phyloP scores from a whole-genome alignment of 2,797 vertebrate species.

The Clamator glandarius region DNA sequence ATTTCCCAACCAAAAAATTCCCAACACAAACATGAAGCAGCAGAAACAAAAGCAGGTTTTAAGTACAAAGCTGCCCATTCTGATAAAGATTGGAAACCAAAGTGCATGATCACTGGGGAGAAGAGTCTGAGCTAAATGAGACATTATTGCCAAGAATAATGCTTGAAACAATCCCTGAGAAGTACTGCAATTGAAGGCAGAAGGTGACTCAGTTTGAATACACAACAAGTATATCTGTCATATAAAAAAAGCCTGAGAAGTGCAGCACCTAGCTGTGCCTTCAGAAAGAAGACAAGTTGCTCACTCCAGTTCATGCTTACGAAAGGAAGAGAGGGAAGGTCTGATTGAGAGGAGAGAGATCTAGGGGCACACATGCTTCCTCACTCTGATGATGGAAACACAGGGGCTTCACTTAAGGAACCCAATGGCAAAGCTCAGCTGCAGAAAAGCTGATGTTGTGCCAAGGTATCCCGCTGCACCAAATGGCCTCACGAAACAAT shows the following conservation, averaged over 20 bases:
- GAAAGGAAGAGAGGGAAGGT: not conserved
- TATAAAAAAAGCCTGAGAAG: not conserved
- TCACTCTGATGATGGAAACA: rapidly evolving
- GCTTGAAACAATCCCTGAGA: rapidly evolving
- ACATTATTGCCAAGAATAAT: not conserved
- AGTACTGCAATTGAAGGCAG: not conserved
- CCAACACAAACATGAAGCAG: not conserved
- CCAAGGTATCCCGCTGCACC: not conserved
- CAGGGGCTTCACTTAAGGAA: not conserved
- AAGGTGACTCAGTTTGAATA: not conserved
- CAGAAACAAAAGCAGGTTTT: not conserved
- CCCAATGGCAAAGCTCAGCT: rapidly evolving
- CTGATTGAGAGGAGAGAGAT: not conserved
- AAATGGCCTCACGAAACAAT: not conserved
- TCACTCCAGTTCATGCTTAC: rapidly evolving
- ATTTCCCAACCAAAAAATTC: not conserved
- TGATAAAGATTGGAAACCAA: not conserved
- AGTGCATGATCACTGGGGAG: not conserved
- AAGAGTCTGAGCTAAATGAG: not conserved
- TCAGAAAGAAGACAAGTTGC: not conserved
- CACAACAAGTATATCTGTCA: not conserved
- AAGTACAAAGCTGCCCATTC: not conserved
- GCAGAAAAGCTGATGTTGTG: not conserved
- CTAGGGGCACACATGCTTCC: not conserved
- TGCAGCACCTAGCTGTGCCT: not conserved